Evolutionary conservation across 2,113 vertebrate genomes (phyloP).

Genomic region (Amphilophus citrinellus): DNA sequence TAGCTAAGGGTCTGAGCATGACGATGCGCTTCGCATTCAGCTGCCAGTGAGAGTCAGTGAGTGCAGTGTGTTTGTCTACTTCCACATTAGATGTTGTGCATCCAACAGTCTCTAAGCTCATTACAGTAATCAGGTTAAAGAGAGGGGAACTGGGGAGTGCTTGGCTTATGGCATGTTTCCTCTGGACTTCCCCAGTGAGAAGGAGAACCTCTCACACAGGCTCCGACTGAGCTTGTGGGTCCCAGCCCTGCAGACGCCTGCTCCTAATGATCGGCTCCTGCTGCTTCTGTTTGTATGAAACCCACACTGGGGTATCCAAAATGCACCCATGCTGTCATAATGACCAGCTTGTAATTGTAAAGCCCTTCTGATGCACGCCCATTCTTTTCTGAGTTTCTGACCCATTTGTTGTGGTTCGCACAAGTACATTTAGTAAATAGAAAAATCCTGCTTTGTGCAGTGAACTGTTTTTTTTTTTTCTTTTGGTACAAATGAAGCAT

Average conservation of each 20-base stretch:
- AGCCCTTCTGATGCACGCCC: constrained; percentile 27
- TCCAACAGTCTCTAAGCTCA: constrained; percentile 74
- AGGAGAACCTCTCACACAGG: constrained; percentile 59
- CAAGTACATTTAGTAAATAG: constrained; percentile 10
- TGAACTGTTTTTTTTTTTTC: background rate
- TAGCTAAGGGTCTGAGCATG: constrained; percentile 28
- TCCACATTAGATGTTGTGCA: constrained; percentile 64
- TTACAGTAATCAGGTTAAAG: constrained; percentile 83
- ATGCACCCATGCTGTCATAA: constrained; percentile 66
- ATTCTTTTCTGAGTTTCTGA: constrained; percentile 35
- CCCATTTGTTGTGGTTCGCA: constrained; percentile 40
- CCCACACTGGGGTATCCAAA: constrained; percentile 51
- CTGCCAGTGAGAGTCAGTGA: constrained; percentile 42
- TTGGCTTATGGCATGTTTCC: constrained; percentile 59
- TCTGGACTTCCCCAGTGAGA: constrained; percentile 63
- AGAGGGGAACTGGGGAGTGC: constrained; percentile 64
- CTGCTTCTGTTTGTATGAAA: constrained; percentile 67
- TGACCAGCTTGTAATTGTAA: constrained; percentile 62
- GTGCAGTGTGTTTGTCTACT: constrained; percentile 52
- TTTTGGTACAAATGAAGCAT: constrained; percentile 15
- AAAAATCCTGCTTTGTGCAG: constrained; percentile 27
- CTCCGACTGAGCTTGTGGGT: constrained; percentile 42
- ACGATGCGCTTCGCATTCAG: constrained; percentile 43
- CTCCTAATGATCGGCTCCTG: constrained; percentile 64
- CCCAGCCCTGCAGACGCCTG: constrained; percentile 41